Percentiles rank a stretch among this genome's conserved stretches.
These are phyloP conservation scores for Elanus axillaris DNA, from an alignment of 2,113 vertebrate genomes.

Conservation along the genomic window DNA sequence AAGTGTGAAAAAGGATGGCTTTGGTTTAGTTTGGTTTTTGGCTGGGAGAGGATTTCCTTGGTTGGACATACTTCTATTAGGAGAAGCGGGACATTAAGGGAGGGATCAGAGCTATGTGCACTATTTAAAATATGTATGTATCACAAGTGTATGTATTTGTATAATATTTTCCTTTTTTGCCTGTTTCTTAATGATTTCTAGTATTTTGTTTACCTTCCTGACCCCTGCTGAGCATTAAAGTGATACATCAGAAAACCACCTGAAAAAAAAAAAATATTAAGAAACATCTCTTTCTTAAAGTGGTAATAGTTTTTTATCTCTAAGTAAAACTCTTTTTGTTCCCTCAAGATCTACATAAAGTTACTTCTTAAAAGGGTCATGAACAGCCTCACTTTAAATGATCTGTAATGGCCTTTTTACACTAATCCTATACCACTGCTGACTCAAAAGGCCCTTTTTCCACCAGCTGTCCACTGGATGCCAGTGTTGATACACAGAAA, in stretches of 20 bases:
- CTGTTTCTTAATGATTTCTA: background rate
- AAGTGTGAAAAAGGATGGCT: background rate
- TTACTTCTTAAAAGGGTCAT: background rate
- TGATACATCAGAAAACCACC: background rate
- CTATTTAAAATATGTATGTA: background rate
- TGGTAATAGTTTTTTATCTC: background rate
- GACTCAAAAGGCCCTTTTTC: background rate
- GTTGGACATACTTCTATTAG: background rate
- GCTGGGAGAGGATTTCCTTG: background rate
- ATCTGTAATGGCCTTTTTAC: background rate
- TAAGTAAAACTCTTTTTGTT: background rate
- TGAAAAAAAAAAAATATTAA: background rate
- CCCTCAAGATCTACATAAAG: background rate
- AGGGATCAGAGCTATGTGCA: background rate
- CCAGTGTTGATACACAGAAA: conserved; percentile 46
- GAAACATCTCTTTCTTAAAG: background rate
- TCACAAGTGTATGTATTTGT: background rate
- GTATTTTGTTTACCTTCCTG: background rate
- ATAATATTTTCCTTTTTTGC: background rate
- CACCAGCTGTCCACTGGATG: conserved; percentile 53
- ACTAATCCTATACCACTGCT: background rate
- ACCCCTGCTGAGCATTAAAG: background rate
- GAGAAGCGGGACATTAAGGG: background rate
- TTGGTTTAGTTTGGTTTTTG: background rate
- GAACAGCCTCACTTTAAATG: background rate